Evolutionary conservation across 2,888 invertebrate species (phyloP).

Genomic region (Melinopterus prodromus): DNA sequence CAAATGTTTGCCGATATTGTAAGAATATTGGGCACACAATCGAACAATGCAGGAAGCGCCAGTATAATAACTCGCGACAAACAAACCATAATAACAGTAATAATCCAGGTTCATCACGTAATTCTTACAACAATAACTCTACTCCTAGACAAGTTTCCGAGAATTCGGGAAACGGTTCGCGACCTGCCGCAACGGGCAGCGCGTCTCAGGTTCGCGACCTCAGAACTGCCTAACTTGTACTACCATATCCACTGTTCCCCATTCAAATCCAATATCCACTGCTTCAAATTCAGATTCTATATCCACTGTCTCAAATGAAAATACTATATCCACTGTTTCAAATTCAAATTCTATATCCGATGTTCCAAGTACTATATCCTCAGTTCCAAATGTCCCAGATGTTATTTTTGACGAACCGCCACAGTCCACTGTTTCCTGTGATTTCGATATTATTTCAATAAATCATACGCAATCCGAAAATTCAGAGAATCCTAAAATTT

Average conservation of each 20-base stretch:
- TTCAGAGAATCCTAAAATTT: too few species aligned
- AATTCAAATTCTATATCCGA: background rate
- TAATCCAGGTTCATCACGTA: background rate
- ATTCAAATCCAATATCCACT: background rate
- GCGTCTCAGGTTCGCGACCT: background rate
- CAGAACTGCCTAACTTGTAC: background rate
- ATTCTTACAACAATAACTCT: background rate
- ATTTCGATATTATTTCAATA: too few species aligned
- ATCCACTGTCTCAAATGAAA: background rate
- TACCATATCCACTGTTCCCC: background rate
- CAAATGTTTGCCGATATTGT: constrained; percentile 11
- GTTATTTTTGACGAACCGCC: background rate
- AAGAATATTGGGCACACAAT: constrained; percentile 14
- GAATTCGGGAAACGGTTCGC: background rate
- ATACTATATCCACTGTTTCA: background rate
- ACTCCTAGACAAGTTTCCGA: background rate
- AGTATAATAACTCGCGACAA: constrained; percentile 8
- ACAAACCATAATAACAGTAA: background rate
- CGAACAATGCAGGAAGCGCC: constrained; percentile 10
- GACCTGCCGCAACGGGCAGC: background rate
- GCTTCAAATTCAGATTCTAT: background rate
- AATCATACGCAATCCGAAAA: too few species aligned
- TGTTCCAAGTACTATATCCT: too few species aligned
- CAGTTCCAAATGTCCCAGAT: background rate
- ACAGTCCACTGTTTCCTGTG: too few species aligned